A percentile compares a stretch with the other conserved stretches of the same genome.
Evolutionary conservation across 2,113 vertebrate species (phyloP).

Genomic region (Cathartes aura): DNA sequence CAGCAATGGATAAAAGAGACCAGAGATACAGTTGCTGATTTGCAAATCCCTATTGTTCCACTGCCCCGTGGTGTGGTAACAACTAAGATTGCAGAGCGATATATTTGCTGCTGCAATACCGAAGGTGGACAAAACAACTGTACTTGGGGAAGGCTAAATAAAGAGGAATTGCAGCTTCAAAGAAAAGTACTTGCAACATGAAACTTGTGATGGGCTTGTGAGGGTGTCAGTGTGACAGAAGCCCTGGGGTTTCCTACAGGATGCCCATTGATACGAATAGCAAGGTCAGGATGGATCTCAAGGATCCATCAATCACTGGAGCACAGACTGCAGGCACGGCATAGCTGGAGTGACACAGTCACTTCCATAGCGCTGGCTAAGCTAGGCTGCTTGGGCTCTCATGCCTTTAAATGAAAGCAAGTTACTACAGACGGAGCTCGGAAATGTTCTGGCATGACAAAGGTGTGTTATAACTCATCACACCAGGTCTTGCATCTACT

Average conservation of each 20-base stretch:
- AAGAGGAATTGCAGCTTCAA: constrained; percentile 7
- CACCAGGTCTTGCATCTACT: not conserved
- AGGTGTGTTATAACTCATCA: not conserved
- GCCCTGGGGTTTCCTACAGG: constrained; percentile 14
- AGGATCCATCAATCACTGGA: not conserved
- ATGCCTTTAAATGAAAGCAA: not conserved
- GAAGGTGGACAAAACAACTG: not conserved
- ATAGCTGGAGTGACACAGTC: not conserved
- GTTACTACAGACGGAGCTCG: not conserved
- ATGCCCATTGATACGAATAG: not conserved
- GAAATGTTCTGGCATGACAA: not conserved
- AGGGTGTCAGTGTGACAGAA: constrained; percentile 33
- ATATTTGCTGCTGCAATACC: not conserved
- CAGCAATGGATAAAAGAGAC: not conserved
- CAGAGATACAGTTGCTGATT: not conserved
- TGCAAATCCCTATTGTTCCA: not conserved
- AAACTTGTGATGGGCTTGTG: not conserved
- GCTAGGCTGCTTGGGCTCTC: not conserved
- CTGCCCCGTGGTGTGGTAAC: not conserved
- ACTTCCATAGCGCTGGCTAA: not conserved
- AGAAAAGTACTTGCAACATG: not conserved
- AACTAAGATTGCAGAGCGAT: not conserved
- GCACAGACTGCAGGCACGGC: not conserved
- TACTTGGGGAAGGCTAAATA: not conserved
- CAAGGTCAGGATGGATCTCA: constrained; percentile 21